Evolutionary conservation across 2,113 vertebrate genomes (phyloP), one percentile per base, ranked within the genome.

Genomic region (Poeciliopsis prolifica): DNA sequence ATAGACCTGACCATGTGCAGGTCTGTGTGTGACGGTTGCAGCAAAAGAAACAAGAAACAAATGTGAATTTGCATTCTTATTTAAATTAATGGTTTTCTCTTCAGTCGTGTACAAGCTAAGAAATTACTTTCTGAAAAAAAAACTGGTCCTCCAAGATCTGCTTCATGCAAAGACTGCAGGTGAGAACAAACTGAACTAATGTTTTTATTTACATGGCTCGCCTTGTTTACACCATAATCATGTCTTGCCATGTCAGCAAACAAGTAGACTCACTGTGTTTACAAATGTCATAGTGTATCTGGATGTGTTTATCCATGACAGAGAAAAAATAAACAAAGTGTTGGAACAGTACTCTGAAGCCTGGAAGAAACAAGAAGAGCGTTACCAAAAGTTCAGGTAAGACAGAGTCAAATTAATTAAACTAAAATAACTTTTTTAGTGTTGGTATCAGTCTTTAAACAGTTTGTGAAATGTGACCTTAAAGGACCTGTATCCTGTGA

Each of bases 361-460:
- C 63, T 95, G 94, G 93, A 83, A 61, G 67, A 94, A 76, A 77
- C 80, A 91, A 26, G 90, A 93, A 29, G 70, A 72, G 5, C 91
- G 89, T 66, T 80, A 79, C 29, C 60, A 71, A 30, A 86, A 74
- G 29, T 92, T 94, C 87, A 94, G 93, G 94, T 94, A 78, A 87
- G 74, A 31, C 9, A 3, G 22, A 19, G 44, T 48, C 44, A 19
- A 17, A 48, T 19, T 48, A 48, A 58, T n/a, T 9, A 58, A 24
- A 58, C 51, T 58, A 58, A 58, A 58, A 19, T 1, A 58, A 10
- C 22, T 10, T 24, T 54, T 10, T 8, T 9, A 9, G 10, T 58
- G 1, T 58, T n/a, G 0, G 9, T 58, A 9, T 58, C 8, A n/a
- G 7, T n/a, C 8, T 54, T 24, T 24, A n/a, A 31, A 12, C 6